Base-by-base conservation (phyloP, 2,113 vertebrate genomes). In the Melanerpes aurifrons region DNA sequence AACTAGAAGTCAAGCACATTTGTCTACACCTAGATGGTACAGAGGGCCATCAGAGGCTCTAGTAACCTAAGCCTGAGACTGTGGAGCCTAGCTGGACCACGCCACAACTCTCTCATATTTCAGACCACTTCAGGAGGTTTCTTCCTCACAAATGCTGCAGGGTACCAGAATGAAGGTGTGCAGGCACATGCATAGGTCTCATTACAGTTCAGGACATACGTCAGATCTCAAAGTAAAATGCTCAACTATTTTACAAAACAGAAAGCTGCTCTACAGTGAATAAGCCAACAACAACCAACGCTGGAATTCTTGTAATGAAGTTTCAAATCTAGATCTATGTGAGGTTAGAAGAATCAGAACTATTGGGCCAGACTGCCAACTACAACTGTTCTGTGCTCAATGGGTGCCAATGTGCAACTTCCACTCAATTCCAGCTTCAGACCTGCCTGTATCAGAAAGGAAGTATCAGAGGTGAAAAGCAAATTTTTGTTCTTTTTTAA, bases 181-280 rank as follows among this genome's bases (percentile, higher is more conserved):
- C 8, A 2, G 2, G 20, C 5, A 50, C 0, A 0, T 17, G 9
- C 43, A 32, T 0, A 3, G 18, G 20, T 54, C 26, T 89, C 47
- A 10, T 17, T 35, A 43, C 7, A 82, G 50, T 31, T 37, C 66
- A 81, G 66, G 28, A 56, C 5, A 22, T 22, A 53, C 3, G 56
- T 79, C 67, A 67, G 31, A 28, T 63, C 40, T 73, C 64, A 48
- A 61, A 56, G 32, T 66, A 69, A 89, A 92, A 89, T 8, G 24
- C 10, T 79, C 12, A 58, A 35, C 43, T 45, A 12, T 69, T 90
- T 71, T 10, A 70, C 6, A 90, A 67, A 88, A 31, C 6, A 45
- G 25, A 64, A 86, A 69, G 66, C 62, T 5, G 3, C 6, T 63
- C 59, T 50, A 25, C 50, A 69, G 28, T 50, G 43, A 75, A 57